Conservation (phyloP, 2,113 vertebrate species). For the Fulmarus glacialis region DNA sequence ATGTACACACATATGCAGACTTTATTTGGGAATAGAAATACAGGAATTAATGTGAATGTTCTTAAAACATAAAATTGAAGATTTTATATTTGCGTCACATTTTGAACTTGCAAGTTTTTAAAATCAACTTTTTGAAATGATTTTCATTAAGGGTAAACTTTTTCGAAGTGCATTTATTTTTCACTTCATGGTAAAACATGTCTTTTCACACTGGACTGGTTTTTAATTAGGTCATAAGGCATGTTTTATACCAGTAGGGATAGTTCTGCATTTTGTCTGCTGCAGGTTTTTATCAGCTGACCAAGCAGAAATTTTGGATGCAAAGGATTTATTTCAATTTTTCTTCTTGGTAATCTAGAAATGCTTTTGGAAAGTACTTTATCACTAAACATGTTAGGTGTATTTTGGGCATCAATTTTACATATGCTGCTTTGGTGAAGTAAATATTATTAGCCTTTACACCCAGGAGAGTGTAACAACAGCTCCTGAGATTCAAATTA, state of each 20-base stretch:
- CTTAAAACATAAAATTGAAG: not conserved
- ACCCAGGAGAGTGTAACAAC: not conserved
- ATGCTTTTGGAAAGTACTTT: not conserved
- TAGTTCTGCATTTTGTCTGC: not conserved
- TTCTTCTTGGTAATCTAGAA: not conserved
- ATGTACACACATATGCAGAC: not conserved
- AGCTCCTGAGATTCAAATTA: not conserved
- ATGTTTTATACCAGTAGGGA: not conserved
- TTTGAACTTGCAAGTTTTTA: not conserved
- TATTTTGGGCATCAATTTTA: not conserved
- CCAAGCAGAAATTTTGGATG: not conserved
- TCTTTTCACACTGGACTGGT: not conserved
- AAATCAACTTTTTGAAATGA: not conserved
- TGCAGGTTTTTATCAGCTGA: not conserved
- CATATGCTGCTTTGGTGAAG: not conserved
- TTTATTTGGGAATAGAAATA: slow-evolving; percentile 1
- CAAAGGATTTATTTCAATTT: not conserved
- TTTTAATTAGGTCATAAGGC: not conserved
- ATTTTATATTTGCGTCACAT: not conserved
- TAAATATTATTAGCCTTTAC: slow-evolving; percentile 20
- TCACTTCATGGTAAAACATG: accelerated
- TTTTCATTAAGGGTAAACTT: not conserved
- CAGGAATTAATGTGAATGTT: not conserved
- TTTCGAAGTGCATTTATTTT: not conserved
- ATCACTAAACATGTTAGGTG: accelerated